These are phyloP conservation scores for Dromas ardeola DNA, from an alignment of 2,113 vertebrate genomes.

Conservation along the genomic window DNA sequence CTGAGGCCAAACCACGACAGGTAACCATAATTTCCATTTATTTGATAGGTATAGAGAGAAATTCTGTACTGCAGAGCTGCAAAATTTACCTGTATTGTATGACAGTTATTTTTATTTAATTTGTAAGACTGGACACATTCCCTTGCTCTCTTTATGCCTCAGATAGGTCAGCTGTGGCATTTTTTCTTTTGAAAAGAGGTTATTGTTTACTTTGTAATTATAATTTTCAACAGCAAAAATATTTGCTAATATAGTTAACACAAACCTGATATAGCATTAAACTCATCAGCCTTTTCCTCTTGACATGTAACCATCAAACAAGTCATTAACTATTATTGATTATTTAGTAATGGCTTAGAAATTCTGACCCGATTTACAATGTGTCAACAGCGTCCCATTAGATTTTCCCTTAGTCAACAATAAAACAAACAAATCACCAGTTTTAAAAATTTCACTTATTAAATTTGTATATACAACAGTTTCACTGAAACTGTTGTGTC, in stretches of 20 bases:
- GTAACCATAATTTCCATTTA: background rate
- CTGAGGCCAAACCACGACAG: too few species aligned
- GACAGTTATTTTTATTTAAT: background rate
- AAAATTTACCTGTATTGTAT: background rate
- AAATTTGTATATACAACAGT: background rate
- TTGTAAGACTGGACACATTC: background rate
- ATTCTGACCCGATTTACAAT: background rate
- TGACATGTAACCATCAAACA: conserved; percentile 5
- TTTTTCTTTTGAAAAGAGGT: background rate
- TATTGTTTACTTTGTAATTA: background rate
- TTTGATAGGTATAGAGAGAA: background rate
- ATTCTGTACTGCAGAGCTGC: background rate
- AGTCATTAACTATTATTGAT: conserved; percentile 14
- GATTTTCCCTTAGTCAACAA: background rate
- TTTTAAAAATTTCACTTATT: background rate
- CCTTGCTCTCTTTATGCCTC: background rate
- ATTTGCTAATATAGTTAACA: background rate
- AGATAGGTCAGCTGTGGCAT: background rate
- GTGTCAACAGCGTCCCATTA: background rate
- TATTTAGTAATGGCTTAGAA: conserved; percentile 8
- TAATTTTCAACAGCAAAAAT: background rate
- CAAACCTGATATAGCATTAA: background rate
- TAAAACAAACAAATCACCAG: background rate
- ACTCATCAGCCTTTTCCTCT: background rate
- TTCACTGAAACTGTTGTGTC: background rate